Base-by-base conservation (phyloP, 2,797 vertebrate species). In the Cyclura pinguis region DNA sequence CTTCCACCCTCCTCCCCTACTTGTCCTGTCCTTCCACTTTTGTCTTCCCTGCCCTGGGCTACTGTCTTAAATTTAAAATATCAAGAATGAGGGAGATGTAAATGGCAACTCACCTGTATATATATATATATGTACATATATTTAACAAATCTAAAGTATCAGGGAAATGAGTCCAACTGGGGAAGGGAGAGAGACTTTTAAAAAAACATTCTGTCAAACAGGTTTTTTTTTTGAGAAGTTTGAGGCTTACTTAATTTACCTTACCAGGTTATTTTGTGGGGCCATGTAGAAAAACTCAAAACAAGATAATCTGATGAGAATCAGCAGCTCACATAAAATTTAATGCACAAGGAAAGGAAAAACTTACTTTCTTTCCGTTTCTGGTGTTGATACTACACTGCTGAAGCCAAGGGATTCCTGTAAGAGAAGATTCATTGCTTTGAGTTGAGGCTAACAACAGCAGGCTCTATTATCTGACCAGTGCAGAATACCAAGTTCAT, bases 341-440 rank as follows among this genome's bases (percentile, higher is more conserved):
- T 77, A 87, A 1, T 72, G 29, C 38, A 47, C 47, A 1, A 10
- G 50, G 42, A 72, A 42, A 57, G n/a, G 72, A 24, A 89, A 74
- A 35, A 97, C 99, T 96, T 98, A 99, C 99, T 99, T 99, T 97
- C 98, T 98, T 95, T 99, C 99, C 1, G 97, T 98, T 96, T 99
- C 99, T n/a, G 99, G 99, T 22, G 99, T 99, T 93, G 99, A 99
- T 10, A 98, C 97, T 0, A 98, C 96, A 84, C 98, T 99, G 96
- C 98, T 98, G 96, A 99, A 98, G 92, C 98, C 98, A 89, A 99
- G 97, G 0, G 99, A 98, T 94, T 99, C 99, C 99, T 99, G 97
- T 69, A 93, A 97, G 88, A 95, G 85, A 97, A 94, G 91, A 95
- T 64, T 84, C 2, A 29, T 0, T 92, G 86, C 3, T 85, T 67